Evolutionary conservation across 1,140 invertebrate genomes (phyloP), one percentile per base, ranked within the genome.

Genomic region (Solenopsis invicta): DNA sequence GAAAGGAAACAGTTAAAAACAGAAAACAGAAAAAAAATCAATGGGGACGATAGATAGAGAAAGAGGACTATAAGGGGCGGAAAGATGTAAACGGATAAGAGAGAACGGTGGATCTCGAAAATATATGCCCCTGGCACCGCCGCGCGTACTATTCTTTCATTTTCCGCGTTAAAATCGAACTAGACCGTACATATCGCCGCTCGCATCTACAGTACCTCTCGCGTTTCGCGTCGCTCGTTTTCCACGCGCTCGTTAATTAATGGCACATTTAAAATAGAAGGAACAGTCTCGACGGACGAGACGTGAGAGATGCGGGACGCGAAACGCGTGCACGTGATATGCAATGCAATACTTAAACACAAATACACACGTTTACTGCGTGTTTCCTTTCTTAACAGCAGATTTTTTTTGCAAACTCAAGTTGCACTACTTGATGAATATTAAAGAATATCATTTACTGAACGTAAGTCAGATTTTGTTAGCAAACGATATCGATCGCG

Each of bases 1-100:
- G 62, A 52, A 48, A 74, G 54, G 37, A 18, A 82, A 74, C 50
- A 66, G 74, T 54, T 78, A 80, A 80, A 88, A 88, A 54, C 54
- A 78, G 84, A 69, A 34, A 87, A 89, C 52, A 77, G 87, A 61
- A 81, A 91, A 48, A 90, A 91, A 88, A 64, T 67, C 54, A 71
- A 80, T 67, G 71, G n/a, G 24, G 59, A 71, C 41, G 86, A 88
- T 24, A 76, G 81, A 72, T n/a, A 64, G 59, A 69, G 78, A 66
- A 10, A 56, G 56, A 54, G 45, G 41, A n/a, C 29, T 54, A 21
- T 48, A 69, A 45, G 62, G 21, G 67, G 54, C 67, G 24, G 69
- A 62, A 61, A 82, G 41, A 74, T 84, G 74, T 54, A 74, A 72
- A 10, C 41, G 56, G 80, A 84, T 74, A 82, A 82, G 78, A 82